Base-by-base conservation (phyloP, 2,797 vertebrate genomes). In the Coluber constrictor region DNA sequence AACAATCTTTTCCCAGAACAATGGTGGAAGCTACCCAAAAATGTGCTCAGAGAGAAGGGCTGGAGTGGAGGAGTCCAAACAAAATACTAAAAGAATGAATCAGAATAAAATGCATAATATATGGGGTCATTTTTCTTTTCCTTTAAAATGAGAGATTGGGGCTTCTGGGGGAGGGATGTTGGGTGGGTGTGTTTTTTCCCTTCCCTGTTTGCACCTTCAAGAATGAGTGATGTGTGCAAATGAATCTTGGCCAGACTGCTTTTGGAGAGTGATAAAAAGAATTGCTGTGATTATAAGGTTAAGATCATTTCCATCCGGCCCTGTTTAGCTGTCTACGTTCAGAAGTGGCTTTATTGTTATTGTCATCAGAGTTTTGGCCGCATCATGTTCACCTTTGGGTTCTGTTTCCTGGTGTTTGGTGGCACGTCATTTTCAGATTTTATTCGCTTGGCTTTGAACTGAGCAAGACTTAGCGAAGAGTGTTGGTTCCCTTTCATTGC, bases 21-120 rank as follows among this genome's bases (percentile, higher is more conserved):
- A 97, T 97, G 97, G 96, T 97, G 97, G 97, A 98, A 97, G 79
- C 93, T 95, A 91, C 96, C 97, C 97, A 98, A 98, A 97, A 97
- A 97, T 98, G 96, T 97, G 96, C 95, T 97, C 95, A 94, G 93
- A 96, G 94, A 94, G 96, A 97, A 97, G 96, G 95, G 95, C 95
- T 90, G 96, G 94, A 96, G 93, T 92, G 29, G 60, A 96, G 96
- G 89, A 95, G 94, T 97, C 97, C 98, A 98, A 98, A 96, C 90
- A 97, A 97, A 98, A 98, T 97, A 98, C 98, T 96, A 97, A 96
- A 97, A 95, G 95, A 96, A 97, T 98, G 97, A 98, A 98, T 98
- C 97, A 98, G 97, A 97, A 97, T 96, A 94, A 95, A 95, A 96
- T 94, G 47, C 96, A 94, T 96, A 97, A 97, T 18, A 93, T 95